Evolutionary conservation across 2,888 invertebrate species (phyloP).

Genomic region (Drosophila eohydei): DNA sequence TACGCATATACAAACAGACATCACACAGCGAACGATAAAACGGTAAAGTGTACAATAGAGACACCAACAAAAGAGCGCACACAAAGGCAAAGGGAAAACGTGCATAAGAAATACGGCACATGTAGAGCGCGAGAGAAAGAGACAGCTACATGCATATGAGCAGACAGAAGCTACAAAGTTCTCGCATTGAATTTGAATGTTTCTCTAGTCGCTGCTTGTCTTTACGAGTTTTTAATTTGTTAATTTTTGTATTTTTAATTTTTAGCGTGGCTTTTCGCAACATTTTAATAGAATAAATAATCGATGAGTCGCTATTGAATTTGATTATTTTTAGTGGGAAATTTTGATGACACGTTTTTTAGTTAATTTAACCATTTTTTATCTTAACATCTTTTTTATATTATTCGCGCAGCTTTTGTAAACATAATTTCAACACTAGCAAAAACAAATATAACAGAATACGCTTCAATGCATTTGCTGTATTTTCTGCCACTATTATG

Average conservation of each 20-base stretch:
- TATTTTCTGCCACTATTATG: slow-evolving; percentile 28
- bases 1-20: slow-evolving; percentile 20
- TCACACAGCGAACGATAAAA: slow-evolving; percentile 25
- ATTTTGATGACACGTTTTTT: slow-evolving; percentile 4
- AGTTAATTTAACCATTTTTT: slow-evolving; percentile 2
- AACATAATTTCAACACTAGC: slow-evolving; percentile 31
- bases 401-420: slow-evolving; percentile 32
- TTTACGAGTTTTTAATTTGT: slow-evolving; percentile 26
- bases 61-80: slow-evolving; percentile 36
- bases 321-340: slow-evolving; percentile 2
- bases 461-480: slow-evolving; percentile 34
- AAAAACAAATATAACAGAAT: slow-evolving; percentile 14
- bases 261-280: slow-evolving; percentile 9
- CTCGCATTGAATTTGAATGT: slow-evolving; percentile 32
- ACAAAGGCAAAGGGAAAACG: slow-evolving; percentile 55
- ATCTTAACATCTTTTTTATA: background rate
- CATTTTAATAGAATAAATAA: slow-evolving; percentile 18
- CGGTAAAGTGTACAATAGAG: slow-evolving; percentile 29
- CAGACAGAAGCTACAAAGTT: slow-evolving; percentile 31
- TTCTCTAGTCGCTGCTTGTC: slow-evolving; percentile 12
- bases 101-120: slow-evolving; percentile 52
- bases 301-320: slow-evolving; percentile 14
- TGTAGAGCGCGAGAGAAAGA: slow-evolving; percentile 9
- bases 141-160: slow-evolving; percentile 11
- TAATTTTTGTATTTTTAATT: slow-evolving; percentile 12